phyloP scores from a whole-genome alignment of 2,888 invertebrate species.

The Eupithecia abbreviata region DNA sequence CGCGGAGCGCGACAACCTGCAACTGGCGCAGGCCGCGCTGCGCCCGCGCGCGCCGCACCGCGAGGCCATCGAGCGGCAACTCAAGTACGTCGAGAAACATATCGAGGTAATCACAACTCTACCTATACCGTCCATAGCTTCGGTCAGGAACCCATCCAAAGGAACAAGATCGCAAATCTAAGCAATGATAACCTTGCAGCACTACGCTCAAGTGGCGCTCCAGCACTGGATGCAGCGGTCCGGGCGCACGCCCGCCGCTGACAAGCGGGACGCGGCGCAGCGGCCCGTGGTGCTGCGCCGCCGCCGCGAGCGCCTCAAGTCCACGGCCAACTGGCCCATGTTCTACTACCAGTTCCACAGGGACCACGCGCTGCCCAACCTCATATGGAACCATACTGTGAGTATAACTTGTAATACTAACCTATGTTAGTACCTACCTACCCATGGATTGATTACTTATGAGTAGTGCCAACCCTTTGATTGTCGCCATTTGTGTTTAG shows the following conservation, averaged over 20 bases:
- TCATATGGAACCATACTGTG: conserved; percentile 99
- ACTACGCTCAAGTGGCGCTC: conserved; percentile 74
- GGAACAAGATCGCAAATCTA: not conserved
- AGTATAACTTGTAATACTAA: conserved; percentile 33
- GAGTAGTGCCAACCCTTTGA: too few relatives aligned
- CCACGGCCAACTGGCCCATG: conserved; percentile 94
- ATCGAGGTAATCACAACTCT: conserved; percentile 83
- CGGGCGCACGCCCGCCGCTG: conserved; percentile 83
- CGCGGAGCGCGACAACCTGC: conserved; percentile 95
- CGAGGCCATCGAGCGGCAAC: conserved; percentile 87
- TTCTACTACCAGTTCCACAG: conserved; percentile 97
- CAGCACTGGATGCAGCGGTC: conserved; percentile 86
- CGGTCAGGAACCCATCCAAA: too few relatives aligned
- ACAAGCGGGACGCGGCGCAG: conserved; percentile 83
- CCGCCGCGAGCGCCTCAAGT: conserved; percentile 93
- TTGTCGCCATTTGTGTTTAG: conserved; percentile 65
- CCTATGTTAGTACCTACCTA: not conserved
- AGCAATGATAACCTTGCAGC: conserved; percentile 51
- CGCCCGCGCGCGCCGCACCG: conserved; percentile 88
- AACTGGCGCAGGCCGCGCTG: conserved; percentile 91
- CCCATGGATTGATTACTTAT: not conserved
- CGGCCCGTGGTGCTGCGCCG: conserved; percentile 96
- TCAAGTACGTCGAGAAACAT: conserved; percentile 92
- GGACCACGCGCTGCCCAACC: conserved; percentile 97
- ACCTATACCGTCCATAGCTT: too few relatives aligned